Percentiles rank a stretch among this genome's conserved stretches.
Conservation (phyloP, 1,140 invertebrate species). For the Leptinotarsa lineolata region DNA sequence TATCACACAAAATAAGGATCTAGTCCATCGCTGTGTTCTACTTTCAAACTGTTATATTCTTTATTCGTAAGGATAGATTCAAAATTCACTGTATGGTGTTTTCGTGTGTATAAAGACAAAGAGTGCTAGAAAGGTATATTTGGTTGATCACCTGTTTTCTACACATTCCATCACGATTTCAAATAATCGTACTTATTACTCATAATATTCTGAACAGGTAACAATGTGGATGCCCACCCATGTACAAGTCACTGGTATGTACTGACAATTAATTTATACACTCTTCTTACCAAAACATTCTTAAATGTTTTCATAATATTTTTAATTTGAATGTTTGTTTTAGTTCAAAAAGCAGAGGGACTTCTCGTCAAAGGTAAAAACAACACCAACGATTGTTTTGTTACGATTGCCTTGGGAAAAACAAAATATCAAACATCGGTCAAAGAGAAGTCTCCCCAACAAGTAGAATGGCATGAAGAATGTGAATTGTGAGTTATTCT, state of each 20-base stretch:
- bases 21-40: neutral
- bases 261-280: neutral
- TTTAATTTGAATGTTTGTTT: conserved; percentile 12
- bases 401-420: conserved; percentile 91
- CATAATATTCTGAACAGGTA: conserved; percentile 19
- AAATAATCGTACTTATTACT: conserved; percentile 22
- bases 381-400: conserved; percentile 93
- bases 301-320: conserved; percentile 28
- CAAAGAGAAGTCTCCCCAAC: conserved; percentile 82
- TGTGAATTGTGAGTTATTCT: conserved; percentile 80
- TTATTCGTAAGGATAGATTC: neutral
- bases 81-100: neutral
- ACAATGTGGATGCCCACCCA: conserved; percentile 84
- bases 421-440: conserved; percentile 96
- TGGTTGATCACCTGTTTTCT: conserved; percentile 18
- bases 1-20: neutral
- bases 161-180: conserved; percentile 27
- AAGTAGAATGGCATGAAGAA: conserved; percentile 93
- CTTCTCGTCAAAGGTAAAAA: conserved; percentile 84
- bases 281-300: conserved; percentile 16
- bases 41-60: neutral
- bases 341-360: conserved; percentile 74
- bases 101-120: neutral
- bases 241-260: conserved; percentile 77
- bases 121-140: conserved; percentile 5